Conservation (phyloP, 2,797 vertebrate genomes). For the Enteromius treurensis region DNA sequence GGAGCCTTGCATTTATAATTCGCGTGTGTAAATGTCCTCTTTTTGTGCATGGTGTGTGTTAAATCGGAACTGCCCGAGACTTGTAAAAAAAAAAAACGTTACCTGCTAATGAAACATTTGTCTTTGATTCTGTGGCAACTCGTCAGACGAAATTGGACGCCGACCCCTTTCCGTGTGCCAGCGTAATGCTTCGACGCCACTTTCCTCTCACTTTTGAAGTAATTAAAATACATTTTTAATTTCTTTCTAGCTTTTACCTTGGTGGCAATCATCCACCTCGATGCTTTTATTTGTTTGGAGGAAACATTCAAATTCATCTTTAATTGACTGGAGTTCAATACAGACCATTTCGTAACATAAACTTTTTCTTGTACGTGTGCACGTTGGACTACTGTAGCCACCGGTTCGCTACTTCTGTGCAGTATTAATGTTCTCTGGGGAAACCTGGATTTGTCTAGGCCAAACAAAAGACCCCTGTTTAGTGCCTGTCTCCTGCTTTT, state of each 20-base stretch:
- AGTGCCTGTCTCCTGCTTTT: constrained; percentile 50
- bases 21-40: constrained; percentile 64
- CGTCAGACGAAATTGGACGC: constrained; percentile 74
- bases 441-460: constrained; percentile 76
- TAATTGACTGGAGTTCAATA: constrained; percentile 69
- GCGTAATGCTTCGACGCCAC: constrained; percentile 3
- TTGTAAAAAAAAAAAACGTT: constrained; percentile 71
- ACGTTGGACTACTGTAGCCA: constrained; percentile 74
- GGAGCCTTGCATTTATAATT: constrained; percentile 84
- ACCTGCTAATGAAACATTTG: constrained; percentile 79
- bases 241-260: not conserved
- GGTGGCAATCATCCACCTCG: constrained; percentile 53
- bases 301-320: constrained; percentile 66
- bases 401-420: constrained; percentile 69
- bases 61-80: constrained; percentile 83
- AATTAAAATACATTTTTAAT: constrained; percentile 10
- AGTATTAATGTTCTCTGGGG: constrained; percentile 80
- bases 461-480: constrained; percentile 70
- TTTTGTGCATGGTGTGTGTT: constrained; percentile 36
- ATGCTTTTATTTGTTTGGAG: constrained; percentile 77
- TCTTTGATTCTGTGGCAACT: constrained; percentile 73
- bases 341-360: constrained; percentile 59
- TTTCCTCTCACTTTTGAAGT: not conserved
- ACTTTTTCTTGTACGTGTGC: constrained; percentile 52
- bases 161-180: constrained; percentile 40